A percentile compares a stretch with the other conserved stretches of the same genome.
phyloP scores from a whole-genome alignment of 2,888 invertebrate genomes.

The Molanna angustata region DNA sequence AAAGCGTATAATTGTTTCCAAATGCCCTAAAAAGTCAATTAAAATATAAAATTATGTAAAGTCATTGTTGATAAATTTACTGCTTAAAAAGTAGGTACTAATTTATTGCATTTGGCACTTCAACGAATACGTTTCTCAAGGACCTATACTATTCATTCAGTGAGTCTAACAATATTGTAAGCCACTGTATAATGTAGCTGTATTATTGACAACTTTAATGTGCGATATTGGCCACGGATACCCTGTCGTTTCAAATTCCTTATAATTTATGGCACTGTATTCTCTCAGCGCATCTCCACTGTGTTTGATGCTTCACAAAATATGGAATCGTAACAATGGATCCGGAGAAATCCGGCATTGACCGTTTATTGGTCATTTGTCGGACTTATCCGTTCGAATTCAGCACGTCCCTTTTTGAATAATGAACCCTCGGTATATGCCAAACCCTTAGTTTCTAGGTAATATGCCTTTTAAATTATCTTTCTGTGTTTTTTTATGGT shows the following conservation, averaged over 20 bases:
- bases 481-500: constrained; percentile 11
- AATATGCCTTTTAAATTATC: constrained; percentile 17
- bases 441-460: constrained; percentile 24
- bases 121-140: no score
- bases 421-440: constrained; percentile 9
- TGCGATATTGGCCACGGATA: neutral
- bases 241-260: constrained; percentile 14
- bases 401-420: constrained; percentile 6
- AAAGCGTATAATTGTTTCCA: no score
- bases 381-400: constrained; percentile 11
- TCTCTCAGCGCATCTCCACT: neutral
- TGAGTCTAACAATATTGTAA: no score
- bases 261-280: constrained; percentile 17
- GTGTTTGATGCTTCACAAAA: neutral
- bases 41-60: no score
- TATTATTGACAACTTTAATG: no score
- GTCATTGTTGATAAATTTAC: no score
- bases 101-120: no score
- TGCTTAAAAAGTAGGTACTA: no score
- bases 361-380: constrained; percentile 19
- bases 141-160: no score
- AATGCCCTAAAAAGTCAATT: no score
- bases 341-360: constrained; percentile 18
- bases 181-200: no score
- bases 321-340: neutral